phyloP scores from a whole-genome alignment of 2,113 vertebrate genomes.

The Osmerus eperlanus region DNA sequence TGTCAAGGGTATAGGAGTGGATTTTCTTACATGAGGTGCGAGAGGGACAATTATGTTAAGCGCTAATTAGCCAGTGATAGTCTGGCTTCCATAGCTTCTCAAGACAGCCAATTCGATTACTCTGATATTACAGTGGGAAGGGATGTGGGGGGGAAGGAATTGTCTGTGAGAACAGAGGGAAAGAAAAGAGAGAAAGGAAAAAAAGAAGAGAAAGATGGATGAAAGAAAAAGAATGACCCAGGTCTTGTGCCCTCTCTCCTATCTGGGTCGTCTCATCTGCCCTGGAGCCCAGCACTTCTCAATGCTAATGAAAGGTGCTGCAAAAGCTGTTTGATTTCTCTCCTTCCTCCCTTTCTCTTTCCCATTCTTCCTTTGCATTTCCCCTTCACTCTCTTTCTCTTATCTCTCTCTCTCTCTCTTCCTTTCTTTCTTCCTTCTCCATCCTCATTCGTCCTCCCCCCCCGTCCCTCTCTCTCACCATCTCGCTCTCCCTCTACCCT shows the following conservation, averaged over 20 bases:
- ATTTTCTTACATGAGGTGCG: conserved; percentile 62
- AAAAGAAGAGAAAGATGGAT: conserved; percentile 9
- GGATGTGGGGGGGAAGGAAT: conserved; percentile 30
- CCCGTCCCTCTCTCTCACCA: conserved; percentile 32
- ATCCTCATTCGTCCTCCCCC: conserved; percentile 2
- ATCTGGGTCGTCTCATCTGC: conserved; percentile 76
- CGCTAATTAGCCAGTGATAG: conserved; percentile 67
- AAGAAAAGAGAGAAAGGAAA: conserved; percentile 23
- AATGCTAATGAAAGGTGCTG: conserved; percentile 77
- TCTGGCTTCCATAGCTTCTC: conserved; percentile 60
- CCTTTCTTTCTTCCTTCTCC: conserved; percentile 29
- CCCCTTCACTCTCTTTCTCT: conserved; percentile 2
- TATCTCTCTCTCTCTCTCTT: conserved; percentile 20
- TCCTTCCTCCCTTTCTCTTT: conserved; percentile 28
- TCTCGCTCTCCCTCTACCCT: conserved; percentile 14
- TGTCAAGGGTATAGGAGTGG: conserved; percentile 36
- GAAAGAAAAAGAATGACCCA: conserved; percentile 59
- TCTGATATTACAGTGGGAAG: conserved; percentile 48
- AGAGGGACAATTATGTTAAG: conserved; percentile 54
- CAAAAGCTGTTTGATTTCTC: conserved; percentile 75
- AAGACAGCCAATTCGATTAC: conserved; percentile 66
- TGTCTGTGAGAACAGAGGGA: conserved; percentile 22
- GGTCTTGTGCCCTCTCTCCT: conserved; percentile 55
- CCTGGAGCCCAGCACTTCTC: conserved; percentile 78
- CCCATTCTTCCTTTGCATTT: conserved; percentile 11